Evolutionary conservation across 2,113 vertebrate species (phyloP), one percentile per base, ranked within the genome.

Genomic region (Malurus elegans): DNA sequence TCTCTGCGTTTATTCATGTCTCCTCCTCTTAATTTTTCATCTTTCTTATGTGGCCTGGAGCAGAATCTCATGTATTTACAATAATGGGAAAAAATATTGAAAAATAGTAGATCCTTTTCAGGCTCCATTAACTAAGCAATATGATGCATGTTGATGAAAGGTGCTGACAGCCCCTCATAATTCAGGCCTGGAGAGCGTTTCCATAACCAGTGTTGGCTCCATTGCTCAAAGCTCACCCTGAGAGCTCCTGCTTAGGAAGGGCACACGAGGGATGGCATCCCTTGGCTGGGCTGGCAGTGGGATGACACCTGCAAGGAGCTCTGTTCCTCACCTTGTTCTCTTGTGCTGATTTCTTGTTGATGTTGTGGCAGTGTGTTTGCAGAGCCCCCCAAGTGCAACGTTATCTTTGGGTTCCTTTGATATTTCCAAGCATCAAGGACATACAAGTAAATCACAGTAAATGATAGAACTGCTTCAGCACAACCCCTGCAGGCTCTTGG

Each of bases 11-110:
- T 91, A 61, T 54, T 94, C 73, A 65, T 76, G 58, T 85, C 87
- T 93, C 34, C 95, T 93, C 51, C 38, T 94, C 84, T 70, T 95
- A 91, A 87, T 93, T 97, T 95, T 94, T 95, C 95, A 95, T 95
- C 65, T 94, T 95, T 95, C 81, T 45, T 66, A 86, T 24, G 47
- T 91, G 87, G 81, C 93, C 84, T 85, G 87, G 54, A 96, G 89
- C 89, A 90, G 91, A 96, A 89, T 95, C 92, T 95, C 84, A 95
- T 95, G 92, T 91, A 91, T 96, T 95, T 95, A 92, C 58, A 93
- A 75, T 96, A 95, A 97, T 95, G 85, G 79, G 75, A 73, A 94
- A 95, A 95, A 87, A 91, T 88, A 93, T 93, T 95, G 95, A 94
- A 95, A 95, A 97, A 88, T 62, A 94, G 84, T 87, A 90, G 87